phyloP scores from a whole-genome alignment of 1,140 invertebrate genomes.

The Heliothis virescens region DNA sequence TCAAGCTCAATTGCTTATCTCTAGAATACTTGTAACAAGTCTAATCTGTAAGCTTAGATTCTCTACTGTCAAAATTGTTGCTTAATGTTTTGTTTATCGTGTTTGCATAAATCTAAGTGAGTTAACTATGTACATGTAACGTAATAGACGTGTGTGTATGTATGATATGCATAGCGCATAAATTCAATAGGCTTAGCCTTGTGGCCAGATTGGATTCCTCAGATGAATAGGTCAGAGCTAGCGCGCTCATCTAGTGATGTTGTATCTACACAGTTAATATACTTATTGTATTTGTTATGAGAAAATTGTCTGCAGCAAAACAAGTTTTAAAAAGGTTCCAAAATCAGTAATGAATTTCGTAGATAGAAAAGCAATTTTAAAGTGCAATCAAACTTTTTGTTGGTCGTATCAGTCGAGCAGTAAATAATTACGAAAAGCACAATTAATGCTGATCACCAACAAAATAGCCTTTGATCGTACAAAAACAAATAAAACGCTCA shows the following conservation, averaged over 20 bases:
- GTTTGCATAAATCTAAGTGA: background rate
- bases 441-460: background rate
- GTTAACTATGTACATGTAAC: background rate
- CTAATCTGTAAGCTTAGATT: too few relatives aligned
- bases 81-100: background rate
- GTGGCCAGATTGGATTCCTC: slow-evolving; percentile 45
- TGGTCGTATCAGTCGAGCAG: too few relatives aligned
- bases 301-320: too few relatives aligned
- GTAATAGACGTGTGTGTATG: background rate
- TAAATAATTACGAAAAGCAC: too few relatives aligned
- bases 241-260: background rate
- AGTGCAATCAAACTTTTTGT: too few relatives aligned
- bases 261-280: background rate
- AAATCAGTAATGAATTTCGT: too few relatives aligned
- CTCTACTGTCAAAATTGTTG: too few relatives aligned
- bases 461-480: background rate
- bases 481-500: background rate
- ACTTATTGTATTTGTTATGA: background rate
- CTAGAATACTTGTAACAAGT: too few relatives aligned
- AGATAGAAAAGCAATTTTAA: too few relatives aligned
- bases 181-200: slow-evolving; percentile 42
- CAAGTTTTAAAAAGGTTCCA: too few relatives aligned
- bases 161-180: slow-evolving; percentile 14
- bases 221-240: slow-evolving; percentile 24
- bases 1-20: too few relatives aligned